Conservation (phyloP, 2,888 invertebrate genomes). For the Hesperia comma region DNA sequence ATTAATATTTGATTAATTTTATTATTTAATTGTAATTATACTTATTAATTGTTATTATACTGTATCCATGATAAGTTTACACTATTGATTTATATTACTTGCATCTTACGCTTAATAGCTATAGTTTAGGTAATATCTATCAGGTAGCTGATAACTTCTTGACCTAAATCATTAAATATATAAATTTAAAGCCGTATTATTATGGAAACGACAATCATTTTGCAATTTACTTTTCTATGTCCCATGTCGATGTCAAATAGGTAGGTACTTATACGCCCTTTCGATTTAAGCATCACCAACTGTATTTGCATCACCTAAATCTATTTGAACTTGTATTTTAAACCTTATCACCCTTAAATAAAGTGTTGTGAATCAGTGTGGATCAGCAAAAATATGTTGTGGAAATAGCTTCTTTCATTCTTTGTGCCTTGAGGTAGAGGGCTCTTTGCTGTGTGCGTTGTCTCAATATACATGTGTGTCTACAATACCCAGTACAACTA, state of each 20-base stretch:
- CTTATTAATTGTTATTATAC: no score
- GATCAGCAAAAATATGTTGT: slow-evolving; percentile 52
- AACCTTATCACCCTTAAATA: slow-evolving; percentile 40
- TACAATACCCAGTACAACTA: slow-evolving; percentile 40
- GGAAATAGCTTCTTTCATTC: slow-evolving; percentile 59
- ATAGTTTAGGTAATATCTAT: no score
- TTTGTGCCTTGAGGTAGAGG: slow-evolving; percentile 50
- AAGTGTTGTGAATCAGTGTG: slow-evolving; percentile 47
- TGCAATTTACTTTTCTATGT: slow-evolving; percentile 34
- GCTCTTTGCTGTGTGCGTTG: slow-evolving; percentile 47
- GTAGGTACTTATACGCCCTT: slow-evolving; percentile 41
- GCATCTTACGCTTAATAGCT: no score
- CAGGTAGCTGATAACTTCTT: no score
- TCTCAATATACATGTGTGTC: slow-evolving; percentile 46
- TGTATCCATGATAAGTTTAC: no score
- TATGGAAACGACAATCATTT: slow-evolving; percentile 30
- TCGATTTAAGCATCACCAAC: slow-evolving; percentile 39
- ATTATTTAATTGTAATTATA: no score
- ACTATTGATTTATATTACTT: no score
- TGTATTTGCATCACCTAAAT: slow-evolving; percentile 19
- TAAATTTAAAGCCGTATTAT: neutral
- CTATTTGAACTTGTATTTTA: slow-evolving; percentile 27
- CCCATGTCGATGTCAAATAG: slow-evolving; percentile 41
- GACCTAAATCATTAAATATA: neutral
- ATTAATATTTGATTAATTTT: no score